Evolutionary conservation across 2,113 vertebrate species (phyloP).

Genomic region (Hepsetus odoe): DNA sequence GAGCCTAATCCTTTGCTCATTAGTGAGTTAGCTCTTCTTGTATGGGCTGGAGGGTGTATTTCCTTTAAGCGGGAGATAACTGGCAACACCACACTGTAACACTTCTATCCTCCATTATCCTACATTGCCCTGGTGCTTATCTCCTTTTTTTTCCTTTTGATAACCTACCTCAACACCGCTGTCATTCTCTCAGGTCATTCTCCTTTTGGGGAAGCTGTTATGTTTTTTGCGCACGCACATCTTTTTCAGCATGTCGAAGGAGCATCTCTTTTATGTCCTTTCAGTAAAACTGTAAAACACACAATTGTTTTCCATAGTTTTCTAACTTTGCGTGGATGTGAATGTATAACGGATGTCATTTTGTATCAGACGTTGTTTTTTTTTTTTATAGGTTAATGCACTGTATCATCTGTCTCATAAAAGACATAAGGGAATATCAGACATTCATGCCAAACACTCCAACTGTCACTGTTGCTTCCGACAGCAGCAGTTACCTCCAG

Average conservation of each 20-base stretch:
- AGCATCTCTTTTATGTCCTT: conserved; percentile 36
- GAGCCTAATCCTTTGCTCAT: background rate
- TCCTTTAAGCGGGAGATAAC: conserved; percentile 11
- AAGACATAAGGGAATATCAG: background rate
- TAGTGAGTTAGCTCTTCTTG: background rate
- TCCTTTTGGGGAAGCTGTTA: conserved; percentile 19
- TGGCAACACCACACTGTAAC: conserved; percentile 14
- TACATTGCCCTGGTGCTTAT: conserved; percentile 61
- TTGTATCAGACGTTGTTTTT: background rate
- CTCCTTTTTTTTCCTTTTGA: conserved; percentile 30
- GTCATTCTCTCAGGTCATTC: conserved; percentile 68
- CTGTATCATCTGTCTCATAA: conserved; percentile 26
- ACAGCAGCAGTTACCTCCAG: background rate
- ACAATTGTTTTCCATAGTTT: conserved; percentile 1
- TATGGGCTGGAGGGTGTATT: background rate
- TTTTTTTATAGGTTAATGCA: conserved; percentile 26
- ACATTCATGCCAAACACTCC: background rate
- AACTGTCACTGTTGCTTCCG: background rate
- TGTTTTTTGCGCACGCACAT: conserved; percentile 21
- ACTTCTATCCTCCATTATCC: conserved; percentile 17
- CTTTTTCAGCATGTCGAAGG: conserved; percentile 11
- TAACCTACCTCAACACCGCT: conserved; percentile 75
- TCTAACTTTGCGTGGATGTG: conserved; percentile 23
- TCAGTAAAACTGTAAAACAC: conserved; percentile 4
- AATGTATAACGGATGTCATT: conserved; percentile 24